Conservation (phyloP, 2,888 invertebrate genomes). For the Eupithecia inturbata region DNA sequence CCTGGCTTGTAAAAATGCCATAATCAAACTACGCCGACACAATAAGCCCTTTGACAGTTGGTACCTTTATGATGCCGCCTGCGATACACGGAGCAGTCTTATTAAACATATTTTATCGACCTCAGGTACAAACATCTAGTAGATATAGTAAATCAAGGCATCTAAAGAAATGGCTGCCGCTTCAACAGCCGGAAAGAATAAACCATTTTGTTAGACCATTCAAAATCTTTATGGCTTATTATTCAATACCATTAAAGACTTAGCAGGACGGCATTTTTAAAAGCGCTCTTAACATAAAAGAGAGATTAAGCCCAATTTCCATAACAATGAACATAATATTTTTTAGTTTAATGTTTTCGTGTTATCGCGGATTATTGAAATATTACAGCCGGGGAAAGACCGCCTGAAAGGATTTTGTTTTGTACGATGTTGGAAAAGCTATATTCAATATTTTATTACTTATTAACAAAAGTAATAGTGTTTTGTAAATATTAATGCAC, state of each 20-base stretch:
- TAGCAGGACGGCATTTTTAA: conserved; percentile 75
- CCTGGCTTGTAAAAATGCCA: conserved; percentile 82
- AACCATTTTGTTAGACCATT: conserved; percentile 76
- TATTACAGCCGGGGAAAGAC: conserved; percentile 65
- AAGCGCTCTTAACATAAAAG: conserved; percentile 74
- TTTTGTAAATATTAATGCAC: too few relatives aligned
- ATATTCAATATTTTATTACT: too few relatives aligned
- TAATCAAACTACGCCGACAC: conserved; percentile 80
- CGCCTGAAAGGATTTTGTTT: conserved; percentile 47
- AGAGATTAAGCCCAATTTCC: conserved; percentile 76
- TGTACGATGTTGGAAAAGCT: conserved; percentile 16
- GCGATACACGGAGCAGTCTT: conserved; percentile 76
- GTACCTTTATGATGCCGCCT: conserved; percentile 82
- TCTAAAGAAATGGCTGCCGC: conserved; percentile 65
- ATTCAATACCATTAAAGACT: conserved; percentile 79
- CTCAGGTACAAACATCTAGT: conserved; percentile 72
- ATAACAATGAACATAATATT: conserved; percentile 76
- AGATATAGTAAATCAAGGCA: conserved; percentile 74
- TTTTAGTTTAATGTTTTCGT: conserved; percentile 65
- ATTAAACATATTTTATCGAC: conserved; percentile 82
- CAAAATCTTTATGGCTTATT: conserved; percentile 80
- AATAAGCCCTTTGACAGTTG: conserved; percentile 82
- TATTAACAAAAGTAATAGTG: too few relatives aligned
- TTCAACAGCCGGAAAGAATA: conserved; percentile 70
- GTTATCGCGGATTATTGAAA: conserved; percentile 73